These are phyloP conservation scores for Phaedon cochleariae DNA, from an alignment of 2,888 invertebrate genomes.

Conservation along the genomic window DNA sequence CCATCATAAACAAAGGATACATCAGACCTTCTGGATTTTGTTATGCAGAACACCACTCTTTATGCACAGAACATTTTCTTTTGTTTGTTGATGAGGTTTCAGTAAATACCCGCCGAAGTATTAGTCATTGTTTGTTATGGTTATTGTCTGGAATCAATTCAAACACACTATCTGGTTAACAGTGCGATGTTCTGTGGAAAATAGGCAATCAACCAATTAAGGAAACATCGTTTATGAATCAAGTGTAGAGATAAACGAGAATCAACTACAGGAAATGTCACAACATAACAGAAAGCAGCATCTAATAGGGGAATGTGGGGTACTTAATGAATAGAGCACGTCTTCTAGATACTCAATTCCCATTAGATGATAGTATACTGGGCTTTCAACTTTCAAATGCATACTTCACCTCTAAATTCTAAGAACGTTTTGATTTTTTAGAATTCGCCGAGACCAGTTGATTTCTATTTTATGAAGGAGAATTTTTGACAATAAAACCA, in stretches of 20 bases:
- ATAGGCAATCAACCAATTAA: conserved; percentile 20
- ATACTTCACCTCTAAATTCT: too few species aligned
- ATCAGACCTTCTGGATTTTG: not conserved
- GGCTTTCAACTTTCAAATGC: too few species aligned
- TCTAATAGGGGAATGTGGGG: conserved; percentile 4
- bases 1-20: not conserved
- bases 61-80: not conserved
- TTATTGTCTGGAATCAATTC: not conserved
- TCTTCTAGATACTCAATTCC: not conserved
- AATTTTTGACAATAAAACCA: too few species aligned
- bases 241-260: conserved; percentile 14
- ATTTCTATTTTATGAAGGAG: too few species aligned
- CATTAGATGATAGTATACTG: not conserved
- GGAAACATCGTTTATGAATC: conserved; percentile 11
- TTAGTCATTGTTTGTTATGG: not conserved
- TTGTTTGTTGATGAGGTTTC: not conserved
- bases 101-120: not conserved
- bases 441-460: too few species aligned
- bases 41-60: not conserved
- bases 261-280: conserved; percentile 18
- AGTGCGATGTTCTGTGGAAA: conserved; percentile 10
- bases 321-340: not conserved
- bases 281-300: conserved; percentile 5
- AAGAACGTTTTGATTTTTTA: too few species aligned
- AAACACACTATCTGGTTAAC: conserved; percentile 8